Evolutionary conservation across 2,797 vertebrate genomes (phyloP).

Genomic region (Melanotaenia nigrans): DNA sequence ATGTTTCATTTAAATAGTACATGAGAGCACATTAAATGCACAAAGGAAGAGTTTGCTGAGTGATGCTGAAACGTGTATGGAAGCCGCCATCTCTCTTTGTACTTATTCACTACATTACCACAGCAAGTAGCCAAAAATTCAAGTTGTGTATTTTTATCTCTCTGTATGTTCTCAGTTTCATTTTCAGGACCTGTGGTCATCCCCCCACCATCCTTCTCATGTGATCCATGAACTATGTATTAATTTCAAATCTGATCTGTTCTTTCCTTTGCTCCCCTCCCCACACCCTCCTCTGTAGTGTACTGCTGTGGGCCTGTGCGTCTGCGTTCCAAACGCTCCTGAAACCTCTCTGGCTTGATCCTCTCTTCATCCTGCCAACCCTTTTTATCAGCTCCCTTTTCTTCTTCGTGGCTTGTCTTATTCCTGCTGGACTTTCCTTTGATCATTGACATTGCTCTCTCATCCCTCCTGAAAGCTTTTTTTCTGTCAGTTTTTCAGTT

Average conservation of each 20-base stretch:
- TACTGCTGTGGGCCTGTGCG: conserved; percentile 87
- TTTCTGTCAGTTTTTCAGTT: conserved; percentile 25
- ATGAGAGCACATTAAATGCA: conserved; percentile 29
- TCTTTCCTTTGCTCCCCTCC: conserved; percentile 71
- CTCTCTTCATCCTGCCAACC: conserved; percentile 57
- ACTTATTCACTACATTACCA: background rate
- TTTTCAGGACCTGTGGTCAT: background rate
- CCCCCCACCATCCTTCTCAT: conserved; percentile 38
- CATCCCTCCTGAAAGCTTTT: conserved; percentile 8
- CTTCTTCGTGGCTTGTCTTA: conserved; percentile 22
- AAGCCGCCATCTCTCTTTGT: background rate
- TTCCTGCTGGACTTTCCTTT: conserved; percentile 46
- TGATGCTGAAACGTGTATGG: background rate
- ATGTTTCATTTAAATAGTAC: conserved; percentile 38
- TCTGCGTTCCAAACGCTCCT: conserved; percentile 88
- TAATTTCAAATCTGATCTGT: conserved; percentile 52
- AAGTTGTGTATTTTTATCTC: background rate
- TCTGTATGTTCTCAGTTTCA: background rate
- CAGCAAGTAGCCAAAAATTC: background rate
- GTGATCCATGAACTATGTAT: conserved; percentile 15
- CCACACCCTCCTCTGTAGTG: conserved; percentile 68
- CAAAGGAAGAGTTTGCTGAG: conserved; percentile 27
- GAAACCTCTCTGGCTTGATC: conserved; percentile 81
- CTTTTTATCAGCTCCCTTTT: conserved; percentile 40
- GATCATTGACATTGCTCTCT: conserved; percentile 29